Percentiles rank a stretch among this genome's conserved stretches.
Conservation (phyloP, 2,888 invertebrate species). For the Lasioglossum morio region DNA sequence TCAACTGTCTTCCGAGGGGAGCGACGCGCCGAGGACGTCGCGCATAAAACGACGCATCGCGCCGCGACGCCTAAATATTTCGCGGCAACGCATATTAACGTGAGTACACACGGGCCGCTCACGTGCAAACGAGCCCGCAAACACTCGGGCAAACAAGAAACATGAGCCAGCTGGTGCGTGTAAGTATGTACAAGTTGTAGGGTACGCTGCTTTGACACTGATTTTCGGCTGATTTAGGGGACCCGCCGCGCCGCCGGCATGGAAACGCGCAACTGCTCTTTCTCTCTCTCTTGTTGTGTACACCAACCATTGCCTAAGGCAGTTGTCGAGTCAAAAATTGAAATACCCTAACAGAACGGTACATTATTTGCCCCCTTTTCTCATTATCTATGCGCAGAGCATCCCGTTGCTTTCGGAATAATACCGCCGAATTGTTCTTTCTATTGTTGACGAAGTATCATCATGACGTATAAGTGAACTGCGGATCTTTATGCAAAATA, state of each 20-base stretch:
- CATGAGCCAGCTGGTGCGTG: conserved; percentile 31
- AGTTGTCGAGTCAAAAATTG: background rate
- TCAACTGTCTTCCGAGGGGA: conserved; percentile 2
- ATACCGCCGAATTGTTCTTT: background rate
- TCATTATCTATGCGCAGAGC: background rate
- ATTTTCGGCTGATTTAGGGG: conserved; percentile 33
- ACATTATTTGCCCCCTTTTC: background rate
- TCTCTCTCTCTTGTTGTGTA: background rate
- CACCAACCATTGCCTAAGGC: background rate
- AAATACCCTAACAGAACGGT: background rate
- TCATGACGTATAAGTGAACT: too few species aligned
- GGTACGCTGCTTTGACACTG: conserved; percentile 14
- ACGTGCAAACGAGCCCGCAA: conserved; percentile 41
- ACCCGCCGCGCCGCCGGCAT: background rate
- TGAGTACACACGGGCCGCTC: conserved; percentile 5
- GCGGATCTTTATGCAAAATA: too few species aligned
- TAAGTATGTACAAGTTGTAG: conserved; percentile 29
- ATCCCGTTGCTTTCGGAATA: background rate
- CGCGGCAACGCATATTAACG: conserved; percentile 22
- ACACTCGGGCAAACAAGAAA: conserved; percentile 33
- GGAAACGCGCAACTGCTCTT: background rate
- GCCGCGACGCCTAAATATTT: conserved; percentile 18
- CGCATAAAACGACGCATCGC: conserved; percentile 11
- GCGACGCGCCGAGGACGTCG: conserved; percentile 1
- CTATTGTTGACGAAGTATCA: background rate